These are phyloP conservation scores for Lutjanus campechanus DNA, from an alignment of 2,797 vertebrate genomes.

Conservation along the genomic window DNA sequence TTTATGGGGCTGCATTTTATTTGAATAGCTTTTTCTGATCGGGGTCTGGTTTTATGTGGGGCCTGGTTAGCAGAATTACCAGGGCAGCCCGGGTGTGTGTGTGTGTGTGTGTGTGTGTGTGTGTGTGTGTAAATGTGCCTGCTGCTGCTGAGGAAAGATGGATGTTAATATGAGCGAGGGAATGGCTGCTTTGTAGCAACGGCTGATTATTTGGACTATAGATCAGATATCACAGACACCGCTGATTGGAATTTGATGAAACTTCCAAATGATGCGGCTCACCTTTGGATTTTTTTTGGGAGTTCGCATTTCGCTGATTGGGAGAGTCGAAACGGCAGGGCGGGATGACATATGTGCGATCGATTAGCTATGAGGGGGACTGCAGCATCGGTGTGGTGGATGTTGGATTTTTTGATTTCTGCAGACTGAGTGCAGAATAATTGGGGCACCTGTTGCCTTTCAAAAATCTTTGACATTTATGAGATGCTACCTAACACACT, in stretches of 20 bases:
- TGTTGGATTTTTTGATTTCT: conserved; percentile 10
- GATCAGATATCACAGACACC: conserved; percentile 39
- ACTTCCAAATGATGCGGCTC: conserved; percentile 31
- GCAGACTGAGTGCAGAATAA: conserved; percentile 22
- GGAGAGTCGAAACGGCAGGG: conserved; percentile 7
- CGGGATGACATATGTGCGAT: conserved; percentile 31
- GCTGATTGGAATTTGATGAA: conserved; percentile 62
- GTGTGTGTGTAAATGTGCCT: conserved; percentile 28
- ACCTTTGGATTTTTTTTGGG: conserved; percentile 36
- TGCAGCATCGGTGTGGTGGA: background rate
- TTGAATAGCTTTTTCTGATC: conserved; percentile 60
- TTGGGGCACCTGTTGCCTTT: background rate
- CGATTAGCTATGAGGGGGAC: conserved; percentile 2
- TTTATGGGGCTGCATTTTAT: conserved; percentile 58
- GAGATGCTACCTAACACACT: background rate
- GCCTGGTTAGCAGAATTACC: conserved; percentile 39
- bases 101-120: conserved; percentile 1
- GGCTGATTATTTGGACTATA: conserved; percentile 50
- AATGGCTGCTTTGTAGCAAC: conserved; percentile 41
- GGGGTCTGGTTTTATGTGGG: conserved; percentile 45
- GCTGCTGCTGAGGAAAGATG: conserved; percentile 51
- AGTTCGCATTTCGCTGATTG: conserved; percentile 4
- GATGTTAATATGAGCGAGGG: conserved; percentile 35
- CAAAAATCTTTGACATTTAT: conserved; percentile 22
- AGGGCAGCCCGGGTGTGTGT: conserved; percentile 1